Conservation (phyloP, 2,888 invertebrate genomes). For the Dendrolimus pini region DNA sequence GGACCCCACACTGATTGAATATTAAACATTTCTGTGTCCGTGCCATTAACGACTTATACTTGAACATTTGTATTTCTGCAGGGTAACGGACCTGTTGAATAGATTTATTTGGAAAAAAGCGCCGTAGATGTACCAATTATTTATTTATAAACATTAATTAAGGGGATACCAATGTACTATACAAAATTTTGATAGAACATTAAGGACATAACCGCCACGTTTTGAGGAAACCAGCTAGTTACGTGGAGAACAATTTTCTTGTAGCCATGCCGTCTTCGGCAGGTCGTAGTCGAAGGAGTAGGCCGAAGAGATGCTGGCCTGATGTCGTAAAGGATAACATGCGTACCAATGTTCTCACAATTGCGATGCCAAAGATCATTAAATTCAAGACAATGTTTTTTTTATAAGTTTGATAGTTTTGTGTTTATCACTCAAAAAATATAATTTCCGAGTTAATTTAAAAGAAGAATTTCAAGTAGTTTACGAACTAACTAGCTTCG, state of each 20-base stretch:
- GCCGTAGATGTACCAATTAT: neutral
- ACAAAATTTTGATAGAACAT: neutral
- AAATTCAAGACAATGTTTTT: too few species aligned
- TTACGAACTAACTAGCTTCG: conserved; percentile 16
- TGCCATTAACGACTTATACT: conserved; percentile 22
- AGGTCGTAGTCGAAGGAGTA: too few species aligned
- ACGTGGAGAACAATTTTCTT: too few species aligned
- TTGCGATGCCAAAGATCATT: too few species aligned
- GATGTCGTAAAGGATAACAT: too few species aligned
- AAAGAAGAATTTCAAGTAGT: neutral
- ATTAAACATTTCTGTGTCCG: conserved; percentile 46
- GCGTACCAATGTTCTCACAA: too few species aligned
- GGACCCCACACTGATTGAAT: conserved; percentile 57
- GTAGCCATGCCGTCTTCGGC: too few species aligned
- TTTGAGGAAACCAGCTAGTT: too few species aligned
- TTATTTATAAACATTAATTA: neutral
- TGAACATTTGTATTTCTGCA: conserved; percentile 19
- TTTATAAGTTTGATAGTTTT: too few species aligned
- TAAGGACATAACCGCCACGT: too few species aligned
- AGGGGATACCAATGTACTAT: neutral
- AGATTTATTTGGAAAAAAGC: neutral
- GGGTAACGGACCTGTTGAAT: neutral
- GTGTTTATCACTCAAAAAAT: too few species aligned
- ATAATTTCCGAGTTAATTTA: neutral
- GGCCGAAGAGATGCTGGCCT: too few species aligned